Evolutionary conservation across 2,113 vertebrate genomes (phyloP).

Genomic region (Engraulis encrasicolus): DNA sequence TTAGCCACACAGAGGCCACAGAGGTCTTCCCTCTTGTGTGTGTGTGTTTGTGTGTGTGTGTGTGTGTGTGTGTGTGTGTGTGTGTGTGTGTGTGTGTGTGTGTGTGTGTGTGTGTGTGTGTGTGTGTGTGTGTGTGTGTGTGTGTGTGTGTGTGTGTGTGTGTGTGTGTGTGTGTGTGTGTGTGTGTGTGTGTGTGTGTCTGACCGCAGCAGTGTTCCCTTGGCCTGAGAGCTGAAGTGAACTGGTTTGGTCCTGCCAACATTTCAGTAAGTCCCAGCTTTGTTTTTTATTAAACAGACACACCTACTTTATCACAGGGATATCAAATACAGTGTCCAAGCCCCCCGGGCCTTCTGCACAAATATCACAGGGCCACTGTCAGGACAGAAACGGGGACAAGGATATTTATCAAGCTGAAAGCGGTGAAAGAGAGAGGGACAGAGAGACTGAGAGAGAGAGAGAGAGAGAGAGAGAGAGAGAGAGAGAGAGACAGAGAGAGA

Average conservation of each 20-base stretch:
- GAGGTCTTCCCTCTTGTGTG: slow-evolving; percentile 23
- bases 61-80: too few relatives aligned
- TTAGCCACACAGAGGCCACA: slow-evolving; percentile 41
- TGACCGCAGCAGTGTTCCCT: too few relatives aligned
- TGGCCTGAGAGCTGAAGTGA: not conserved
- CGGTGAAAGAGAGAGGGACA: too few relatives aligned
- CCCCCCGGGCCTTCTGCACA: slow-evolving; percentile 15
- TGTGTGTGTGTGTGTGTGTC: too few relatives aligned
- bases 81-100: not conserved
- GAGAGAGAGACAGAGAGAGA: too few relatives aligned
- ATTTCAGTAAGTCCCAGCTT: slow-evolving; percentile 46
- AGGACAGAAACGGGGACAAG: slow-evolving; percentile 13
- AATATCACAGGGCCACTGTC: slow-evolving; percentile 37
- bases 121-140: not conserved
- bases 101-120: not conserved
- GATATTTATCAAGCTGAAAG: not conserved
- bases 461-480: too few relatives aligned
- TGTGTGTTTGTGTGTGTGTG: not conserved
- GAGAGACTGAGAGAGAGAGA: too few relatives aligned
- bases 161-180: not conserved
- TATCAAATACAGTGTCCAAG: slow-evolving; percentile 51
- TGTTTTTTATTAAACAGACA: slow-evolving; percentile 42
- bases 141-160: too few relatives aligned
- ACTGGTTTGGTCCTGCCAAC: slow-evolving; percentile 30
- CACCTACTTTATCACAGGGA: slow-evolving; percentile 52